Conservation (phyloP, 2,888 invertebrate species). For the Tetranychus truncatus region DNA sequence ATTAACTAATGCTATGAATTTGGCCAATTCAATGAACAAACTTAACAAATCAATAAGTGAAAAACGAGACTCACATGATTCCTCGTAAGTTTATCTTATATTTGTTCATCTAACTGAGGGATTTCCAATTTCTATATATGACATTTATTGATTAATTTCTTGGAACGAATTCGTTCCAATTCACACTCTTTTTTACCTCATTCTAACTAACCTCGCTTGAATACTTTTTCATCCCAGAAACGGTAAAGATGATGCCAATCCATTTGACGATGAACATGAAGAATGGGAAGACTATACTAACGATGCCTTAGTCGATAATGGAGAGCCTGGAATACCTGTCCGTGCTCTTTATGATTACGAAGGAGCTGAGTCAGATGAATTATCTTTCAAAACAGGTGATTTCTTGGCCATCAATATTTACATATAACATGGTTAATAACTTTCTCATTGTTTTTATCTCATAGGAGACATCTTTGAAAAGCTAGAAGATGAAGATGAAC, state of each 20-base stretch:
- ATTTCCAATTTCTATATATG: not conserved
- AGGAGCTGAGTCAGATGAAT: conserved; percentile 89
- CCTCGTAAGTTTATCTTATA: not conserved
- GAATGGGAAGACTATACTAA: conserved; percentile 41
- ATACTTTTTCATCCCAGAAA: conserved; percentile 36
- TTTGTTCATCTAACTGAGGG: not conserved
- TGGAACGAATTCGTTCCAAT: too few species aligned
- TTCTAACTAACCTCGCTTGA: too few species aligned
- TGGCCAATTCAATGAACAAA: not conserved
- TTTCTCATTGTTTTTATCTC: not conserved
- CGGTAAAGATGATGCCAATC: conserved; percentile 39
- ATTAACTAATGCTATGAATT: not conserved
- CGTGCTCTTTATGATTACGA: conserved; percentile 89
- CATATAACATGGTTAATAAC: not conserved
- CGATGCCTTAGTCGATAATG: conserved; percentile 69
- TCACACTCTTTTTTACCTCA: too few species aligned
- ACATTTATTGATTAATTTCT: too few species aligned
- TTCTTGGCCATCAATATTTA: not conserved
- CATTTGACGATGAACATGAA: conserved; percentile 32
- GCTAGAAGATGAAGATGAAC: conserved; percentile 90
- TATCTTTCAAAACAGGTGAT: conserved; percentile 74
- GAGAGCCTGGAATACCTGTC: conserved; percentile 82
- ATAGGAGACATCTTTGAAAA: conserved; percentile 68
- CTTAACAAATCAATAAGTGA: not conserved
- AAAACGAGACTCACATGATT: not conserved